Base-by-base conservation (phyloP, 2,797 vertebrate genomes). In the Crenuchus spilurus region DNA sequence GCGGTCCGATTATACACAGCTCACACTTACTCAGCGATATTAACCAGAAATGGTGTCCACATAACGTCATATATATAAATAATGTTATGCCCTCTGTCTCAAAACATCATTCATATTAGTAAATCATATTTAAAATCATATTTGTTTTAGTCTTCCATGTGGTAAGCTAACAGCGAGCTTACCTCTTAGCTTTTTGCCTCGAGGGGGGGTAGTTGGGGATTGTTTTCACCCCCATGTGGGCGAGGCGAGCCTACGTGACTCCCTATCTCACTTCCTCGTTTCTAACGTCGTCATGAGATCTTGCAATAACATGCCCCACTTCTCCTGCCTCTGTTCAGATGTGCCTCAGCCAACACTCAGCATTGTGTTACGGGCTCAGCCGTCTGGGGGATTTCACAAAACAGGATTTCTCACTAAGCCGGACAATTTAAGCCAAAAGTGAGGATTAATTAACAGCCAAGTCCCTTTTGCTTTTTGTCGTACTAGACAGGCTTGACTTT, bases 251-350 rank as follows among this genome's bases (percentile, higher is more conserved):
- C 62, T 94, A 93, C 90, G 91, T 95, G 93, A 94, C 93, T 92
- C 86, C 91, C 85, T 91, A 88, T 91, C 90, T 86, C 88, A 93
- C 94, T 95, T 95, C 94, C 94, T 94, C 91, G 87, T 60, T 39
- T 60, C 20, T 33, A 89, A 91, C 91, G 88, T 85, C 88, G 87
- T 93, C 92, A 92, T 91, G 91, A 91, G 91, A 87, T 85, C 88
- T 86, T 87, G 87, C 90, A 92, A 92, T 93, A 93, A 94, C 93
- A 94, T 92, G 92, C 90, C 91, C 90, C 88, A 86, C 91, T 92
- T 91, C 91, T 90, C 88, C 88, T 90, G 85, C 76, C 87, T 89
- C 87, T 90, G 89, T 28, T 6, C 88, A 89, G 88, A 88, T 85
- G 92, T 92, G 91, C 92, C 90, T 93, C 92, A 92, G 89, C 70